These are phyloP conservation scores for Hemaris fuciformis DNA, from an alignment of 2,888 invertebrate species.

Conservation along the genomic window DNA sequence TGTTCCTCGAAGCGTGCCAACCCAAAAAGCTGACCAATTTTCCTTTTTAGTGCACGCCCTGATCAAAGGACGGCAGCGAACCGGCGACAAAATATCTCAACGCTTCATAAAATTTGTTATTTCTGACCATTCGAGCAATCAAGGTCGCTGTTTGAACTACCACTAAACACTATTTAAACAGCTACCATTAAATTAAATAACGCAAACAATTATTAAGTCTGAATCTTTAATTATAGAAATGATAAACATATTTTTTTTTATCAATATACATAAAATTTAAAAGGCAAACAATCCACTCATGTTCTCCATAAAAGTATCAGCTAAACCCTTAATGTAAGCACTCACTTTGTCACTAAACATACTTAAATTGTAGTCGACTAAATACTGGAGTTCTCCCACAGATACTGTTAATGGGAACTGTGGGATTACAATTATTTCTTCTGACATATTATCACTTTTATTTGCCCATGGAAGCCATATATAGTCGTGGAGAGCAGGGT, in stretches of 20 bases:
- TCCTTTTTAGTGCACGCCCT: conserved; percentile 64
- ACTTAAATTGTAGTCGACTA: conserved; percentile 41
- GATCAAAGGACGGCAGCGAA: conserved; percentile 65
- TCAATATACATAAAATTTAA: conserved; percentile 19
- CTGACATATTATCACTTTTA: conserved; percentile 34
- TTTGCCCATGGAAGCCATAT: conserved; percentile 47
- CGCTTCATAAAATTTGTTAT: conserved; percentile 60
- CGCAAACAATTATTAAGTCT: too few relatives aligned
- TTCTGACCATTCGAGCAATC: conserved; percentile 29
- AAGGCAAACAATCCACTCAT: conserved; percentile 37
- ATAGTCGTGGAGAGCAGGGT: conserved; percentile 42
- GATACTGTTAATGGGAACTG: conserved; percentile 46
- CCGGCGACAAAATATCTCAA: conserved; percentile 55
- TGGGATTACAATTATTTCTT: conserved; percentile 26
- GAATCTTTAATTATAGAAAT: not conserved
- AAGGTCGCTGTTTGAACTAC: conserved; percentile 3
- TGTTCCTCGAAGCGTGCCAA: conserved; percentile 46
- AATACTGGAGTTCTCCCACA: conserved; percentile 41
- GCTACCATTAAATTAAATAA: not conserved
- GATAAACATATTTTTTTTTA: not conserved
- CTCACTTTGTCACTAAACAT: conserved; percentile 38
- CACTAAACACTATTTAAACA: not conserved
- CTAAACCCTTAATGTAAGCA: conserved; percentile 34
- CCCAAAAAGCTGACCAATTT: conserved; percentile 66
- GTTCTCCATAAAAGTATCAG: conserved; percentile 38